Conservation (phyloP, 2,888 invertebrate genomes). For the Athrips mouffetella region DNA sequence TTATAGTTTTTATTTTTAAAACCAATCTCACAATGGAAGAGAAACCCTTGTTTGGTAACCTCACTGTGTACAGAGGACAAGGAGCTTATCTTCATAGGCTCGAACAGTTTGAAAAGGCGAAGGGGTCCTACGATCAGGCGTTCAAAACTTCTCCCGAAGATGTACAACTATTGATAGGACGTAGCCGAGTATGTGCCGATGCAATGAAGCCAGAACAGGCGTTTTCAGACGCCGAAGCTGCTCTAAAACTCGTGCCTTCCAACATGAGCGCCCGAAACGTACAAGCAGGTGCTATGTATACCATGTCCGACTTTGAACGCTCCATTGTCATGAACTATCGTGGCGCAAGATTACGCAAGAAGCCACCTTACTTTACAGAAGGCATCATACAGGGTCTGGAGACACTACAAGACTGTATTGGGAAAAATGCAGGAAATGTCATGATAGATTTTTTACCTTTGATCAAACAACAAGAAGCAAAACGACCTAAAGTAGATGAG, state of each 20-base stretch:
- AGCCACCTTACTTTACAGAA: constrained; percentile 66
- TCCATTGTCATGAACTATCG: constrained; percentile 66
- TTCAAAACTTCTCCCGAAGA: constrained; percentile 53
- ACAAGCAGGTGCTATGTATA: constrained; percentile 68
- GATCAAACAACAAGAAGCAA: constrained; percentile 56
- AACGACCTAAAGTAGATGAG: constrained; percentile 38
- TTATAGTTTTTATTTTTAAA: too few species aligned
- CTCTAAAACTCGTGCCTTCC: constrained; percentile 57
- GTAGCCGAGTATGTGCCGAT: constrained; percentile 65
- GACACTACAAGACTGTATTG: constrained; percentile 69
- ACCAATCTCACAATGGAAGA: too few species aligned
- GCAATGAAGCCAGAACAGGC: constrained; percentile 66
- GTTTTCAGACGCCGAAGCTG: constrained; percentile 61
- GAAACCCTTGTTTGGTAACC: constrained; percentile 52
- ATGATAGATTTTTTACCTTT: constrained; percentile 63
- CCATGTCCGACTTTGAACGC: constrained; percentile 67
- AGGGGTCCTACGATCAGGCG: constrained; percentile 63
- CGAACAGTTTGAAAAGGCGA: constrained; percentile 68
- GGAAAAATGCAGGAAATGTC: constrained; percentile 59
- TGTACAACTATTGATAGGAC: constrained; percentile 56
- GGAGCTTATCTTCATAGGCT: constrained; percentile 62
- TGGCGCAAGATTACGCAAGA: constrained; percentile 49
- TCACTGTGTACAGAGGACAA: constrained; percentile 65
- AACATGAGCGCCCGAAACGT: constrained; percentile 66
- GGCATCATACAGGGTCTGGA: constrained; percentile 66